These are phyloP conservation scores for Cololabis saira DNA, from an alignment of 2,113 vertebrate species.

Conservation along the genomic window DNA sequence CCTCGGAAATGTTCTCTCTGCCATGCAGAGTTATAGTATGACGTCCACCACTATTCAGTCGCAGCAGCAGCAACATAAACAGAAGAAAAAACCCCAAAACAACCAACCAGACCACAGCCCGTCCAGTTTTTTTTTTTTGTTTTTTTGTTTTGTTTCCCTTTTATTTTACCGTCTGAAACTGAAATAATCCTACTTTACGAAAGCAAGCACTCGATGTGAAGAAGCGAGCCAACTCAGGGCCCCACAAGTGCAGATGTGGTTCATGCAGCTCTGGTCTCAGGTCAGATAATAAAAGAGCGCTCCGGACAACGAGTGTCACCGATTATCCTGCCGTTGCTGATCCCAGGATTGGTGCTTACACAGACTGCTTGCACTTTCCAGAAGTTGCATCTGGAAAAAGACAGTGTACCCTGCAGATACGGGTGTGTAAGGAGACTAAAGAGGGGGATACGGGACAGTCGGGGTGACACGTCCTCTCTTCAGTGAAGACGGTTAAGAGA, in stretches of 20 bases:
- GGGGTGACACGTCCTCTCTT: slow-evolving; percentile 39
- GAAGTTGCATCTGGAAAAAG: slow-evolving; percentile 18
- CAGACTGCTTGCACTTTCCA: slow-evolving; percentile 51
- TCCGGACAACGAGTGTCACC: slow-evolving; percentile 9
- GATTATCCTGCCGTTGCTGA: slow-evolving; percentile 26
- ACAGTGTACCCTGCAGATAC: slow-evolving; percentile 31
- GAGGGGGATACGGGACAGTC: slow-evolving; percentile 46
- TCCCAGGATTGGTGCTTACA: slow-evolving; percentile 52
- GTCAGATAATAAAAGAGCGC: slow-evolving; percentile 44
- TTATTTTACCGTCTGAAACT: slow-evolving; percentile 24
- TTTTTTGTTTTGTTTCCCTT: slow-evolving; percentile 5
- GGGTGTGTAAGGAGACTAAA: slow-evolving; percentile 37
- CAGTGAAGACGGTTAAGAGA: slow-evolving; percentile 16
- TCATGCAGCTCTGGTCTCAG: slow-evolving; percentile 36
- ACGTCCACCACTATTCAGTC: slow-evolving; percentile 78
- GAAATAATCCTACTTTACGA: slow-evolving; percentile 22
- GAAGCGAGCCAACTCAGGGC: slow-evolving; percentile 66
- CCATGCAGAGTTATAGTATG: slow-evolving; percentile 90
- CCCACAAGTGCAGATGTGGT: slow-evolving; percentile 41
- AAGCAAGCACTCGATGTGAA: slow-evolving; percentile 22
- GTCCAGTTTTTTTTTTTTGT: neutral
- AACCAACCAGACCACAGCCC: slow-evolving; percentile 42
- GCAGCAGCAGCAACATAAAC: slow-evolving; percentile 37
- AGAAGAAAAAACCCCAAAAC: slow-evolving; percentile 35
- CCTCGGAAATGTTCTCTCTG: slow-evolving; percentile 90